phyloP scores from a whole-genome alignment of 2,113 vertebrate species.

The Lethenteron camtschaticum region DNA sequence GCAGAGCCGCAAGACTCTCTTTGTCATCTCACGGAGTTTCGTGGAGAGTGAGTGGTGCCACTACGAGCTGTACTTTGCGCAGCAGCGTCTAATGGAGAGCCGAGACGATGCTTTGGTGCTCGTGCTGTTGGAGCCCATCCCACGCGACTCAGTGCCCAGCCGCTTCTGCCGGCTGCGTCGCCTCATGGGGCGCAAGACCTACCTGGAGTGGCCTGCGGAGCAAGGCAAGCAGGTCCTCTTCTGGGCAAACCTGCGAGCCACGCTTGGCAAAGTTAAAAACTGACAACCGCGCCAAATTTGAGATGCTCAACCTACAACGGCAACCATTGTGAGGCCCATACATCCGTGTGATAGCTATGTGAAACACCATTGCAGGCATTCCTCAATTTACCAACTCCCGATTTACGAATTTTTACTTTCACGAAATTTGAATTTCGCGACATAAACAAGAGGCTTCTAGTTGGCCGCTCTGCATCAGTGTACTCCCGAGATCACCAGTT shows the following conservation, averaged over 20 bases:
- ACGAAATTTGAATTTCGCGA: no score
- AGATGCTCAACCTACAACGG: no score
- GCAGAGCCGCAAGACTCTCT: slow-evolving; percentile 10
- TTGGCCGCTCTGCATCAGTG: no score
- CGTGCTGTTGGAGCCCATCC: slow-evolving; percentile 24
- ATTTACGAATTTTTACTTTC: no score
- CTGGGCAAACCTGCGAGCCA: slow-evolving; percentile 17
- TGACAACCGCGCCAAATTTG: no score
- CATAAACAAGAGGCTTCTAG: no score
- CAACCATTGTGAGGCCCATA: no score
- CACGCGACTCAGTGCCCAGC: slow-evolving; percentile 19
- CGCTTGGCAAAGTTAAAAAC: neutral
- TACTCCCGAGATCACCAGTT: no score
- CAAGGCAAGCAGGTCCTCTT: slow-evolving; percentile 8
- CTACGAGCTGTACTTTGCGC: slow-evolving; percentile 13
- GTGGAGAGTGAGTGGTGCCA: slow-evolving; percentile 11
- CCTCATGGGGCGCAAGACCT: slow-evolving; percentile 15
- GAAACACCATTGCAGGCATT: no score
- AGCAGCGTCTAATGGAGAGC: slow-evolving; percentile 19
- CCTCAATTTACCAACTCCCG: no score
- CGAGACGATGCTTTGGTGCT: slow-evolving; percentile 22
- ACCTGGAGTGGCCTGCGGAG: slow-evolving; percentile 8
- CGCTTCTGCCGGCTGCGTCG: slow-evolving; percentile 20
- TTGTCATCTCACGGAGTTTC: slow-evolving; percentile 8
- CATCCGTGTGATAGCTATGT: no score